Evolutionary conservation across 2,113 vertebrate species (phyloP).

Genomic region (Corvus hawaiiensis): DNA sequence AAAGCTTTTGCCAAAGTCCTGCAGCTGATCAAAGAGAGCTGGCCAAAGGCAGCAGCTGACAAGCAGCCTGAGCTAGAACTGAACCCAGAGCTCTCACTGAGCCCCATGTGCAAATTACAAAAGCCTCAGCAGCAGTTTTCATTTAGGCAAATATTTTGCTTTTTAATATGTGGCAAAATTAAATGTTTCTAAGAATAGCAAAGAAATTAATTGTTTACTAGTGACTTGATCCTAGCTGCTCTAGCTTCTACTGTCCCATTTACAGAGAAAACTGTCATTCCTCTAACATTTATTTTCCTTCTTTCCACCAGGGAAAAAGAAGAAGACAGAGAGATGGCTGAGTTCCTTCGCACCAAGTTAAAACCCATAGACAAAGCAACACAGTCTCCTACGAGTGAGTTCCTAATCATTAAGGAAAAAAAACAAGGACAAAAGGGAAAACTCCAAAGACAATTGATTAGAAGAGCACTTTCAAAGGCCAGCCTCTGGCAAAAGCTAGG

Average conservation of each 20-base stretch:
- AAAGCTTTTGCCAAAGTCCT: not conserved
- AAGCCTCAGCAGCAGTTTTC: not conserved
- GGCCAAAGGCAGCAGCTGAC: not conserved
- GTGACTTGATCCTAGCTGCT: not conserved
- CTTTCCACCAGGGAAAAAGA: conserved; percentile 84
- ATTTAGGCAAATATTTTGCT: not conserved
- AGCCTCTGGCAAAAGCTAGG: not conserved
- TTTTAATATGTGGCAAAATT: not conserved
- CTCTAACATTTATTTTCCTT: not conserved
- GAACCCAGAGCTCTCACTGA: not conserved
- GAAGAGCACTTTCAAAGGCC: not conserved
- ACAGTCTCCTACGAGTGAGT: conserved; percentile 84
- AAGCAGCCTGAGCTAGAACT: not conserved
- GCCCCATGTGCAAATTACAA: rapidly evolving
- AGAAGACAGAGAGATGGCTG: conserved; percentile 97
- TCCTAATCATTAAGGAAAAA: not conserved
- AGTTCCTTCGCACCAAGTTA: conserved; percentile 94
- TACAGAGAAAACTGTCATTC: not conserved
- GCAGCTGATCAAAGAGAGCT: not conserved
- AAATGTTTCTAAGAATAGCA: not conserved
- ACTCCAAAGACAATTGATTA: not conserved
- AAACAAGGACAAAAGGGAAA: not conserved
- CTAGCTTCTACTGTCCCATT: not conserved
- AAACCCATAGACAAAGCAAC: conserved; percentile 87
- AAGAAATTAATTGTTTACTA: not conserved